phyloP scores from a whole-genome alignment of 1,140 invertebrate species.

The Bombus balteatus region DNA sequence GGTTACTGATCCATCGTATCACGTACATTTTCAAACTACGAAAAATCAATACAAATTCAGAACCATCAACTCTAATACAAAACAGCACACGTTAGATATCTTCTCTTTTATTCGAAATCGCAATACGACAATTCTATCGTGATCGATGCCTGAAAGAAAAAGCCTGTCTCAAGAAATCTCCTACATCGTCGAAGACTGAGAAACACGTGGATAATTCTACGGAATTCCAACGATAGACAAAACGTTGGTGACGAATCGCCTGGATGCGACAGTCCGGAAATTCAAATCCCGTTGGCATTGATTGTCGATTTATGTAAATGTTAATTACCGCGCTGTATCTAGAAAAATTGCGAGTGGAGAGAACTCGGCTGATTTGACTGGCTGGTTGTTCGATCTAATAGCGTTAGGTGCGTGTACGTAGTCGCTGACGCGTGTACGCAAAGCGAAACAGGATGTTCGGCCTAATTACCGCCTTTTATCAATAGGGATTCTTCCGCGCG shows the following conservation, averaged over 20 bases:
- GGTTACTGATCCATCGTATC: too few relatives aligned
- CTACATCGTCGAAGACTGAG: too few relatives aligned
- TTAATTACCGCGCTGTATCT: conserved; percentile 40
- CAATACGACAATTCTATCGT: too few relatives aligned
- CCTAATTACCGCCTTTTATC: conserved; percentile 58
- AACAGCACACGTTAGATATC: too few relatives aligned
- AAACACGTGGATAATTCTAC: too few relatives aligned
- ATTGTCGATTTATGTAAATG: conserved; percentile 32
- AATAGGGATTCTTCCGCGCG: conserved; percentile 54
- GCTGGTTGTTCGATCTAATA: conserved; percentile 3
- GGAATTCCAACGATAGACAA: too few relatives aligned
- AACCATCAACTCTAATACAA: too few relatives aligned
- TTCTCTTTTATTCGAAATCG: too few relatives aligned
- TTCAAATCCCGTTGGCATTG: conserved; percentile 38
- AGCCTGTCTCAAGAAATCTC: too few relatives aligned
- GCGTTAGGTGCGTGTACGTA: background rate
- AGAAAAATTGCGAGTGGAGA: background rate
- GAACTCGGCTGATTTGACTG: conserved; percentile 19
- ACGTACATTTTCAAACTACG: too few relatives aligned
- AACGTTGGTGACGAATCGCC: background rate
- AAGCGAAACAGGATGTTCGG: conserved; percentile 50
- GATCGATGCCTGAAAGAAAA: too few relatives aligned
- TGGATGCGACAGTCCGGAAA: conserved; percentile 3
- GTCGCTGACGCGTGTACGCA: background rate
- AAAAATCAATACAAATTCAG: too few relatives aligned